Base-by-base conservation (phyloP, 2,113 vertebrate species). In the Empidonax alnorum region DNA sequence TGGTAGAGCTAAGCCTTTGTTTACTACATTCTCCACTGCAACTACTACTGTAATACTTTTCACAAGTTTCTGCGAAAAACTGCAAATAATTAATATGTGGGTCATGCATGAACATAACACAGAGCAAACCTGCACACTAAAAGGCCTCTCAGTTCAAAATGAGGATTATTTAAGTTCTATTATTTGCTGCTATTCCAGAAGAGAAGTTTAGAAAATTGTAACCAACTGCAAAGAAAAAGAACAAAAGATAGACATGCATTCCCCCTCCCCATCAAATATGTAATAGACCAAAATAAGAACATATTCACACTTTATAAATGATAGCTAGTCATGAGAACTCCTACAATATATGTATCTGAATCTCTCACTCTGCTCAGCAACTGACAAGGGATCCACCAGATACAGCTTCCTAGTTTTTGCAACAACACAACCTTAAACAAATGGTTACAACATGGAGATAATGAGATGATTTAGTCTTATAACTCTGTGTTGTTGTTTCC, bases 261-360 rank as follows among this genome's bases (percentile, higher is more conserved):
- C 4, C 7, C 2, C 2, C 17, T 11, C 8, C 25, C 12, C 46
- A 67, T 4, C 20, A 44, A 66, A 61, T 25, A 81, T 0, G 3
- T 7, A 79, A 73, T 37, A 68, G 35, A 72, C 1, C 33, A 89
- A 82, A 87, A 21, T 16, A 87, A 88, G 58, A 87, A 79, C 35
- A 68, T 56, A 65, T 47, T 72, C 44, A 52, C 16, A 42, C 46
- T 75, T 82, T 24, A 55, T 39, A 85, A 94, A 24, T 65, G 3
- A 72, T 7, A 75, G 30, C 18, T 55, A 81, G 23, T 63, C 21
- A 68, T 17, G 6, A 85, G 46, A 86, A 53, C 33, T 77, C 31
- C 61, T 77, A 61, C 15, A 89, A 31, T 23, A 71, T 12, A 12
- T 41, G 39, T 12, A 86, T 41, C 55, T 21, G 24, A 74, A 63